Percentiles rank a stretch among this genome's conserved stretches.
Conservation (phyloP, 1,140 invertebrate species). For the Neodiprion pinetum region DNA sequence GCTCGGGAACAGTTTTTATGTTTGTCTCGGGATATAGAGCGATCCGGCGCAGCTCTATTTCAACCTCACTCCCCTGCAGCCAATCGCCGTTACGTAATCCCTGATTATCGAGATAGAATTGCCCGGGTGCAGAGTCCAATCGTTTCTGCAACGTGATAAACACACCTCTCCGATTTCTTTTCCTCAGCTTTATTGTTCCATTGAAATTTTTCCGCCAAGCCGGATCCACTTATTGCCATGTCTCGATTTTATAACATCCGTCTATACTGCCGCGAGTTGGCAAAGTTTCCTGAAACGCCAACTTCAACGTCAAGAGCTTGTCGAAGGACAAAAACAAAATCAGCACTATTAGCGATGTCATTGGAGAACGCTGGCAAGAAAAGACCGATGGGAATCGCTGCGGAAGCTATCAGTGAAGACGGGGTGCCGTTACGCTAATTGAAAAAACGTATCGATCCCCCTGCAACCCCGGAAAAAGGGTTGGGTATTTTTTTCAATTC, state of each 20-base stretch:
- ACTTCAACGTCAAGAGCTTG: too few relatives aligned
- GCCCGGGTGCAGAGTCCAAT: conserved; percentile 28
- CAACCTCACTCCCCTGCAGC: conserved; percentile 2
- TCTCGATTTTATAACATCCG: too few relatives aligned
- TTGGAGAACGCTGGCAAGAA: background rate
- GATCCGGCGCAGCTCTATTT: too few relatives aligned
- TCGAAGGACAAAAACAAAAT: background rate
- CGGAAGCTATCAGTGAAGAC: background rate
- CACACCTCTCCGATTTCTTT: conserved; percentile 8
- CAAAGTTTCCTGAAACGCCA: too few relatives aligned
- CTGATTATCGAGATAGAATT: conserved; percentile 41
- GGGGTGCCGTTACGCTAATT: background rate
- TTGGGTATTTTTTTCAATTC: background rate
- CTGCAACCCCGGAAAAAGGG: background rate
- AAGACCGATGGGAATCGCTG: background rate
- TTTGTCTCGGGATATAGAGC: conserved; percentile 20
- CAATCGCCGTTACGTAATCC: conserved; percentile 27
- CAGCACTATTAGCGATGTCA: background rate
- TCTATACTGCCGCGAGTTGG: too few relatives aligned
- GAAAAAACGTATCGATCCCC: background rate
- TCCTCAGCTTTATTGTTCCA: background rate
- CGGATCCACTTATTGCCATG: too few relatives aligned
- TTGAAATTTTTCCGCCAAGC: background rate
- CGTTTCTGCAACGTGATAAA: conserved; percentile 25
- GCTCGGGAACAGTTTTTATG: conserved; percentile 25